Conservation (phyloP, 2,113 vertebrate genomes). For the Gambusia holbrooki region DNA sequence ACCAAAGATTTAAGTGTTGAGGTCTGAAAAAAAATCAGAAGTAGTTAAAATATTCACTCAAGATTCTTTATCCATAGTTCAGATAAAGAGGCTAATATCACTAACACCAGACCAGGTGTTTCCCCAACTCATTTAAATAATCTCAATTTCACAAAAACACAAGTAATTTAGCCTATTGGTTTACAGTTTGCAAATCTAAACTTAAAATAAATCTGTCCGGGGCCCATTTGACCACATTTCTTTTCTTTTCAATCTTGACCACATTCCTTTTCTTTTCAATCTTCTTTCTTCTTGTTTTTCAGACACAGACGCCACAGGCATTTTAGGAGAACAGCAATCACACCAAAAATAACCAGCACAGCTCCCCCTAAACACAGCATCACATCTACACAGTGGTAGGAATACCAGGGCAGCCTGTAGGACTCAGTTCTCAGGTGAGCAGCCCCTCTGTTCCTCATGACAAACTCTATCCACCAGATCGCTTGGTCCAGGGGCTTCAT, state of each 20-base stretch:
- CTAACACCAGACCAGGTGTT: neutral
- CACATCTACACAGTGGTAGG: conserved; percentile 74
- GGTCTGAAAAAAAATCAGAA: no score
- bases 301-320: conserved; percentile 28
- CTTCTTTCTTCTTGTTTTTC: conserved; percentile 27
- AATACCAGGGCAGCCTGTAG: conserved; percentile 75
- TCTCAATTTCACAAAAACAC: neutral
- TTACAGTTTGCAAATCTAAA: neutral
- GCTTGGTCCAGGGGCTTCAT: conserved; percentile 71
- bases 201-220: neutral
- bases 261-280: conserved; percentile 36
- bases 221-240: neutral
- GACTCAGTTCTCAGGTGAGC: conserved; percentile 73
- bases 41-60: no score
- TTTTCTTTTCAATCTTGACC: conserved; percentile 31
- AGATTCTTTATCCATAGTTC: neutral
- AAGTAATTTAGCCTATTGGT: neutral
- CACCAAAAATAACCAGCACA: conserved; percentile 28
- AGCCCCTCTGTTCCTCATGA: conserved; percentile 79
- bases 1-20: no score
- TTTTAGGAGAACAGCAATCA: conserved; percentile 13
- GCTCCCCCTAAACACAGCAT: conserved; percentile 38
- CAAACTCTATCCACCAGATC: conserved; percentile 81
- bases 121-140: neutral
- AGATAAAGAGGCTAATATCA: neutral